Percentiles rank a stretch among this genome's conserved stretches.
phyloP scores from a whole-genome alignment of 2,797 vertebrate species.

The Chloroceryle amazona region DNA sequence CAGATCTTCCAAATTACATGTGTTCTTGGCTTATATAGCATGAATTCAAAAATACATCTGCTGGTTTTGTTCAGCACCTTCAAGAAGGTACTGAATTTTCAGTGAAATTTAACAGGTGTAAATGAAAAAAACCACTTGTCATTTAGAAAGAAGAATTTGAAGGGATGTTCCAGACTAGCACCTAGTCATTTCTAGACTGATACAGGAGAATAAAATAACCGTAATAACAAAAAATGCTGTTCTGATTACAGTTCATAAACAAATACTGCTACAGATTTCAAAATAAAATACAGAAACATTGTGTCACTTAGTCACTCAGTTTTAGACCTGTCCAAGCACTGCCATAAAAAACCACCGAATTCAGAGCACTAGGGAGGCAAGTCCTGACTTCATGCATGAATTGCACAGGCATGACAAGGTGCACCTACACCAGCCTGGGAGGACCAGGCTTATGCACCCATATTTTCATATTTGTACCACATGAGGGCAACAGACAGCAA shows the following conservation, averaged over 20 bases:
- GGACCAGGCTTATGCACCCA: fast-evolving
- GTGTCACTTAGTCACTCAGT: neutral
- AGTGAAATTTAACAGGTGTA: neutral
- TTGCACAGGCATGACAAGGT: neutral
- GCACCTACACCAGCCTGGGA: neutral
- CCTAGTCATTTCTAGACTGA: neutral
- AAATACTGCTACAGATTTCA: neutral
- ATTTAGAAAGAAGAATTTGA: neutral
- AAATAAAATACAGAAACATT: neutral
- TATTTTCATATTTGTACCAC: neutral
- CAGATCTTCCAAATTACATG: neutral
- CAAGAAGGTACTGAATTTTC: neutral
- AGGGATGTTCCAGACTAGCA: neutral
- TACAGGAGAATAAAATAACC: neutral
- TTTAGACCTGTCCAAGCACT: neutral
- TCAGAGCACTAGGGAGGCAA: neutral
- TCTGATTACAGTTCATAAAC: neutral
- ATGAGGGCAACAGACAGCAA: neutral
- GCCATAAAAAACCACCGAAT: neutral
- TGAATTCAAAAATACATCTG: neutral
- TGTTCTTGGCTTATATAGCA: neutral
- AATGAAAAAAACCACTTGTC: neutral
- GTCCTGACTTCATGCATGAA: neutral
- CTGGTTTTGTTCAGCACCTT: neutral
- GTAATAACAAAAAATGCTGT: neutral